Evolutionary conservation across 2,888 invertebrate species (phyloP).

Genomic region (Coelinius sp.): DNA sequence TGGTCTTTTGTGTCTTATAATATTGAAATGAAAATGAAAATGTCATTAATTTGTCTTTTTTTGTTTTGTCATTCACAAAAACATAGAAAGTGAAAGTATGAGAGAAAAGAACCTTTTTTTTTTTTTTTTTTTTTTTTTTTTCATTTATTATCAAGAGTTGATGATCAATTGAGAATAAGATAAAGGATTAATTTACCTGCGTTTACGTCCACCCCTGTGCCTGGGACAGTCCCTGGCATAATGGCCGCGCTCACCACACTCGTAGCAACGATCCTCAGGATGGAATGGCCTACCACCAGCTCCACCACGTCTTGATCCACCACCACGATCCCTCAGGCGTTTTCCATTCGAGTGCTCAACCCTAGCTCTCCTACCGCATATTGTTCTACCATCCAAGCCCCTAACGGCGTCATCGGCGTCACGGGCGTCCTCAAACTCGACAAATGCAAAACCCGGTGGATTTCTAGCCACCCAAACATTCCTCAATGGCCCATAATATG

Average conservation of each 20-base stretch:
- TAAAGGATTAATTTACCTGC: conserved; percentile 42
- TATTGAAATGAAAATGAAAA: too few species aligned
- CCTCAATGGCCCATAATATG: conserved; percentile 90
- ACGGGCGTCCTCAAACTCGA: conserved; percentile 92
- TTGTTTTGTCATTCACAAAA: too few species aligned
- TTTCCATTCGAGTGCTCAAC: conserved; percentile 95
- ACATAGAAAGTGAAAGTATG: too few species aligned
- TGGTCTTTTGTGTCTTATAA: conserved; percentile 18
- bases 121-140: conserved; percentile 25
- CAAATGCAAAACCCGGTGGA: conserved; percentile 95
- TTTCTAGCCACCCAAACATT: conserved; percentile 99
- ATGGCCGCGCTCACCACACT: conserved; percentile 94
- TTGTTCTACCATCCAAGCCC: conserved; percentile 82
- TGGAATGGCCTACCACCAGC: conserved; percentile 81
- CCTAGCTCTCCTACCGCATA: conserved; percentile 90
- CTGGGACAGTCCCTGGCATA: conserved; percentile 92
- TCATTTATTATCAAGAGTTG: conserved; percentile 1
- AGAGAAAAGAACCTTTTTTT: too few species aligned
- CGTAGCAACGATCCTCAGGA: conserved; percentile 94
- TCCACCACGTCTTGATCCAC: conserved; percentile 73
- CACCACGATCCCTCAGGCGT: conserved; percentile 73
- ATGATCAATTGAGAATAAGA: background rate
- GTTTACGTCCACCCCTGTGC: conserved; percentile 67
- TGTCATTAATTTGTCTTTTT: too few species aligned
- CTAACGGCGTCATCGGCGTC: conserved; percentile 94